Conservation (phyloP, 2,888 invertebrate species). For the Encarsia formosa region DNA sequence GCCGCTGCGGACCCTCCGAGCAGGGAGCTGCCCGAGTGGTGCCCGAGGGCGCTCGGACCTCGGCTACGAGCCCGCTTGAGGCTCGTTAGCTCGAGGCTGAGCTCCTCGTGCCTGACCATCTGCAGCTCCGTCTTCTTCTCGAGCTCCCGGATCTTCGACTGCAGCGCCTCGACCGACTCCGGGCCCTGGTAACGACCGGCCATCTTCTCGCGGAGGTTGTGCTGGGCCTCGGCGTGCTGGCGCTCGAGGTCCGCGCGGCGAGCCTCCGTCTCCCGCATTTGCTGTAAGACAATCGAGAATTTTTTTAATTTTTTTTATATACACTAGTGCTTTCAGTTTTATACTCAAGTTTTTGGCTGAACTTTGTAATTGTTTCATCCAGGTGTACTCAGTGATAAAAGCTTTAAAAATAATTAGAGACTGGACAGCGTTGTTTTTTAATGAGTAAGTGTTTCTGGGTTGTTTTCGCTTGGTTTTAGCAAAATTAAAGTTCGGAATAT, state of each 20-base stretch:
- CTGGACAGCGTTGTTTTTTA: background rate
- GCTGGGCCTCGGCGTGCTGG: conserved; percentile 72
- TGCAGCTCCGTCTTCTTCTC: conserved; percentile 81
- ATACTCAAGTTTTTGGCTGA: too few species aligned
- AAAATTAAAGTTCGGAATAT: too few species aligned
- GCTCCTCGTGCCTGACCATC: conserved; percentile 75
- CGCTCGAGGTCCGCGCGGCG: conserved; percentile 73
- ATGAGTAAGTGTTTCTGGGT: too few species aligned
- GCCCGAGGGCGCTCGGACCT: conserved; percentile 11
- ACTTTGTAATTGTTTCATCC: too few species aligned
- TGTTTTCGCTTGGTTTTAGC: too few species aligned
- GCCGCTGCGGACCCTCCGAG: background rate
- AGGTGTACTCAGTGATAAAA: too few species aligned
- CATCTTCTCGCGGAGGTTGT: conserved; percentile 59
- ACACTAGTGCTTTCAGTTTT: too few species aligned
- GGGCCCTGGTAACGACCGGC: conserved; percentile 57
- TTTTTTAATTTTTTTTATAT: too few species aligned
- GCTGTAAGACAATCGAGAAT: conserved; percentile 46
- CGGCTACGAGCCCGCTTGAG: conserved; percentile 58
- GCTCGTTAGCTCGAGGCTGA: conserved; percentile 80
- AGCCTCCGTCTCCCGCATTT: conserved; percentile 75
- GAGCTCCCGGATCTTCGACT: conserved; percentile 81
- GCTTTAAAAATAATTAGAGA: background rate
- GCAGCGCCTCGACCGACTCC: conserved; percentile 67
- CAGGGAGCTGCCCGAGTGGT: too few species aligned